phyloP scores from a whole-genome alignment of 2,113 vertebrate species.

The Vanacampus margaritifer region DNA sequence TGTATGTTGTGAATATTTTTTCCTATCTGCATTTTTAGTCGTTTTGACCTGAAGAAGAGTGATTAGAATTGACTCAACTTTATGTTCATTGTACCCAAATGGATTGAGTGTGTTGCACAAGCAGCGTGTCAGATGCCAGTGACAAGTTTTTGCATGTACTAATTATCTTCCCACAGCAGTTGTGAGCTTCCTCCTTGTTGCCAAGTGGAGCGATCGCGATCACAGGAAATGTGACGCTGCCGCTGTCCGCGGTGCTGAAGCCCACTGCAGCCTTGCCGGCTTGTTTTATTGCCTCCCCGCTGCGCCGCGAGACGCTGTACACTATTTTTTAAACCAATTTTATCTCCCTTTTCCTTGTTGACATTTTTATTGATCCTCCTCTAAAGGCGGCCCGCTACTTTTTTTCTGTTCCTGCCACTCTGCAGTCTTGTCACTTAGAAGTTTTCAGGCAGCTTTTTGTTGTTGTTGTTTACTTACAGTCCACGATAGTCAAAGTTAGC shows the following conservation, averaged over 20 bases:
- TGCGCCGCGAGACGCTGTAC: constrained; percentile 7
- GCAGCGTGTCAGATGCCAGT: background rate
- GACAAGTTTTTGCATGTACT: background rate
- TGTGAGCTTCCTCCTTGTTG: background rate
- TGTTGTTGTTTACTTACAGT: background rate
- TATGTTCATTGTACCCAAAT: too few relatives aligned
- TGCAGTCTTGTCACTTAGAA: constrained; percentile 34
- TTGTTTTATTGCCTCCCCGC: constrained; percentile 29
- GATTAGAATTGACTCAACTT: too few relatives aligned
- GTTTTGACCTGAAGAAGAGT: too few relatives aligned
- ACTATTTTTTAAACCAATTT: constrained; percentile 26
- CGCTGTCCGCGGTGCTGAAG: constrained; percentile 44
- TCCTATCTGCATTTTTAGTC: too few relatives aligned
- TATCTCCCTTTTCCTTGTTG: constrained; percentile 14
- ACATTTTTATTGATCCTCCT: constrained; percentile 25
- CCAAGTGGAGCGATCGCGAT: background rate
- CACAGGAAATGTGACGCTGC: background rate
- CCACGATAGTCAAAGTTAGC: constrained; percentile 5
- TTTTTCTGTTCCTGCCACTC: constrained; percentile 21
- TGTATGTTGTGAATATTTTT: too few relatives aligned
- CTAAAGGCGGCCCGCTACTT: background rate
- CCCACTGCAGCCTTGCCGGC: constrained; percentile 7
- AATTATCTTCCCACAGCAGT: background rate
- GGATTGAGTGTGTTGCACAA: too few relatives aligned
- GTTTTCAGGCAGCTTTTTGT: constrained; percentile 15